Evolutionary conservation across 2,888 invertebrate species (phyloP), one percentile per base, ranked within the genome.

Genomic region (Elegia similella): DNA sequence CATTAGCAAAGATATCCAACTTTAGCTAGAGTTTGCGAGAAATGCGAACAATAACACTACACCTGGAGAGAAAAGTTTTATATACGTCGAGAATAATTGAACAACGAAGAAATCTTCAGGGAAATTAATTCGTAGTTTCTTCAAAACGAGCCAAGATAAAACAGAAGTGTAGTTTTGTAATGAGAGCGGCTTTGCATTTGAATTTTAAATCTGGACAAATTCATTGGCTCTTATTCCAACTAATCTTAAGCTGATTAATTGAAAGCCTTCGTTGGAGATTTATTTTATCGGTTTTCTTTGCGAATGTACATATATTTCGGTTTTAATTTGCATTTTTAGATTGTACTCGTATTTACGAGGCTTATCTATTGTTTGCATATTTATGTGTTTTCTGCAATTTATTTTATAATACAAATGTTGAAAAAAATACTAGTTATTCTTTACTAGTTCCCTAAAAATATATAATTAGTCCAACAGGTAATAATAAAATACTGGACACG

Each of bases 71-170:
- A 59, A 59, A 57, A 63, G 60, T 63, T 64, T 59, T 66, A 58
- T 56, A 54, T 62, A 58, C 56, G 58, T 63, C 64, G 60, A 63
- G 62, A 62, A 60, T 65, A 66, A 68, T 64, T 67, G 65, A 65
- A 67, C 68, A 65, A 65, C 65, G 62, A 62, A 60, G 62, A 63
- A 73, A 62, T 62, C 76, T 72, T 65, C 59, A 55, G 75, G 70
- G 73, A 75, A 76, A 76, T 75, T 72, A 72, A 66, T 66, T 61
- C 59, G 53, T 42, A 59, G 61, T 58, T 66, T 57, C 50, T 58
- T 52, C 56, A 58, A 54, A 65, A 65, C 58, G 58, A 62, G 57
- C 64, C 56, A 52, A 58, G 60, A 61, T 59, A 57, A 59, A 55
- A 62, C 12, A 57, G 57, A 42, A 56, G 38, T 48, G 42, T 48